Evolutionary conservation across 2,113 vertebrate genomes (phyloP), one percentile per base, ranked within the genome.

Genomic region (Oryzias melastigma): DNA sequence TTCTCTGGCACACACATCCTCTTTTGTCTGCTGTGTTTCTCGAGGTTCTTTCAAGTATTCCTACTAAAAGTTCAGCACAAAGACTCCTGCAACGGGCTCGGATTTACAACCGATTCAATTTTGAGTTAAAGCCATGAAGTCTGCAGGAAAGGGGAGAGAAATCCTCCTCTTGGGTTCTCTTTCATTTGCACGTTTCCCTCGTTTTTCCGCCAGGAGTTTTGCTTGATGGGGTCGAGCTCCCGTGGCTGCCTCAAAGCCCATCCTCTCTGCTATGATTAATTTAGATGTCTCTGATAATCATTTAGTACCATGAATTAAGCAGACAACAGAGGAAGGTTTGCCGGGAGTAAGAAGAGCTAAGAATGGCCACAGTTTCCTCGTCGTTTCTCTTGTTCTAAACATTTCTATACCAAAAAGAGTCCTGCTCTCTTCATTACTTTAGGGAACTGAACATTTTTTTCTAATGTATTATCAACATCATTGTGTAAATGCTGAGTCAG

Each of bases 251-350:
- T 88, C 41, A 65, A 78, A 77, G 82, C 83, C 83, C 74, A 51
- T 65, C 71, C 58, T 70, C 57, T 71, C 71, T 58, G 71, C 85
- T 84, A 88, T 88, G 78, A 86, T 78, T 89, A 46, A 85, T 88
- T 88, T 78, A 85, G 87, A 88, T 73, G 75, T 60, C 81, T 86
- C 77, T 84, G 80, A 82, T 91, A 80, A 89, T 85, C 81, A 55
- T 48, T 85, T 80, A 78, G 72, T 78, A 62, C 60, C 60, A 50
- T 82, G 76, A 86, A 89, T 88, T 88, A 78, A 86, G 80, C 64
- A 71, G 77, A 73, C 80, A 82, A 86, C 82, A 82, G 68, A 73
- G 2, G 45, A 63, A 29, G 50, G 45, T 82, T 83, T 75, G 67
- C 46, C 68, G 77, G 54, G 63, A 78, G 61, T 19, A 61, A 52